Base-by-base conservation (phyloP, 2,888 invertebrate genomes). In the Barypeithes pellucidus region DNA sequence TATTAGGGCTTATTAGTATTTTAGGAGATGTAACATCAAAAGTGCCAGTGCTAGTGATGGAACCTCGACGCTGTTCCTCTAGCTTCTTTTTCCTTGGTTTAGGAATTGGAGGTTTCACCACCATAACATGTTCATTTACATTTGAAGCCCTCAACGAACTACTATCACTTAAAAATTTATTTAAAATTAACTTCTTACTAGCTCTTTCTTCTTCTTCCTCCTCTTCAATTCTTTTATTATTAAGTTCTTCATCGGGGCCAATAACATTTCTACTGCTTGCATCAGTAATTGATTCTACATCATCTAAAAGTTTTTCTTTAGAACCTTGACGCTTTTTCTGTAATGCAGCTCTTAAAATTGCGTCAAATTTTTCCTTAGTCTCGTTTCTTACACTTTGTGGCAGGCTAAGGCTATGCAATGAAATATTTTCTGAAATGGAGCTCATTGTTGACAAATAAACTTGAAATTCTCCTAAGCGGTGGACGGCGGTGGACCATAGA, bases 301-400 rank as follows among this genome's bases (percentile, higher is more conserved):
- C 33, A 33, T 72, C 63, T 52, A 52, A 9, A 68, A 77, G 45
- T 29, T 66, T 29, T 36, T 66, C 66, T 54, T 52, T 66, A 39
- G 66, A 54, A 12, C 0, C 9, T n/a, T 54, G n/a, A 5, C 33
- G 47, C 20, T 52, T 66, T 57, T 69, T 69, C 14, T 68, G 36
- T 20, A 81, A 76, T 1, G 83, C 82, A 18, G 77, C 72, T 76
- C 81, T 83, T 39, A 84, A 71, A 66, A 84, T 76, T 7, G 80
- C 77, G 39, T 84, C 82, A 75, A 85, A 84, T 73, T 81, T 81
- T 36, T 79, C 79, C 77, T 81, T 82, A 11, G 85, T 84, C 79
- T 63, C 45, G n/a, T 18, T 47, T 5, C 29, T 63, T 14, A 84
- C 82, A 50, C 78, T 76, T 65, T 78, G 81, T 52, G 54, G 54